These are phyloP conservation scores for Hemiscyllium ocellatum DNA, from an alignment of 2,113 vertebrate species.

Conservation along the genomic window DNA sequence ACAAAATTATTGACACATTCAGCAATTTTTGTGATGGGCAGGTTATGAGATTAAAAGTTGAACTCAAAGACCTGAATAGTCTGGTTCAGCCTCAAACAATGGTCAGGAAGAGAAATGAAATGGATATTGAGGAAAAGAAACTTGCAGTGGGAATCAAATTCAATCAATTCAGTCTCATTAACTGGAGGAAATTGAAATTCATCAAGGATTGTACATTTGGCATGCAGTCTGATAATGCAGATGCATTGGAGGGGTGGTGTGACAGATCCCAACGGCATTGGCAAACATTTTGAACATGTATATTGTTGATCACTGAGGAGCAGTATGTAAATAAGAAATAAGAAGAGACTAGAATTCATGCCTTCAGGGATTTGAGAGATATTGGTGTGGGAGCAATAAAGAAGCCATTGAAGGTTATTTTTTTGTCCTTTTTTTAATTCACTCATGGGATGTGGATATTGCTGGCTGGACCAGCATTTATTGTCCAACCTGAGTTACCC, in stretches of 20 bases:
- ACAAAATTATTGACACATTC: not conserved
- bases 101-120: not conserved
- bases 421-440: not conserved
- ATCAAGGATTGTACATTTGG: not conserved
- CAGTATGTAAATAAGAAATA: too few species aligned
- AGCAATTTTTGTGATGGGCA: not conserved
- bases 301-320: too few species aligned
- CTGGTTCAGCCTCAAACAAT: not conserved
- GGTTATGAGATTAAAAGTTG: not conserved
- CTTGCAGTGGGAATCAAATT: not conserved
- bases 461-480: too few species aligned
- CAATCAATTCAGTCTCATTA: not conserved
- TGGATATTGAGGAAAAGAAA: not conserved
- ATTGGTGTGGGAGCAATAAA: too few species aligned
- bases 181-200: not conserved
- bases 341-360: too few species aligned
- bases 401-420: not conserved
- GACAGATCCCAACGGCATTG: too few species aligned
- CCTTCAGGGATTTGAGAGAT: too few species aligned
- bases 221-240: not conserved
- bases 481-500: too few species aligned
- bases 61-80: not conserved
- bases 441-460: too few species aligned
- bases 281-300: too few species aligned
- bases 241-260: not conserved